Base-by-base conservation (phyloP, 2,113 vertebrate species). In the Odobenus rosmarus region DNA sequence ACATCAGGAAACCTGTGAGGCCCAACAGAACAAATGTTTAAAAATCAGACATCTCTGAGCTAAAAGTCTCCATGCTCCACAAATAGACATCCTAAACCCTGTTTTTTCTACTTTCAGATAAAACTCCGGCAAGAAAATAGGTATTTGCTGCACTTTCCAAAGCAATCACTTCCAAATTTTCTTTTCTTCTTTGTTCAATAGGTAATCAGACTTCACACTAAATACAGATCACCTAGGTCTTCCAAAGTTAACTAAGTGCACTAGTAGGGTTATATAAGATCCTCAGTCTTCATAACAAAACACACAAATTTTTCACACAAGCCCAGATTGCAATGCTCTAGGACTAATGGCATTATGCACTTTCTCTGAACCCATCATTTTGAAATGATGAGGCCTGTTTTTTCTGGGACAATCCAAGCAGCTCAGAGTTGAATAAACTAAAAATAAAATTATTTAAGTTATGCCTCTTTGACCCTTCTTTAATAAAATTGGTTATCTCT, bases 101-200 rank as follows among this genome's bases (percentile, higher is more conserved):
- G 97, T 81, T 85, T 95, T 96, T 95, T 87, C 57, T 10, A 90
- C 49, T 94, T 97, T 98, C 93, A 98, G 92, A 98, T 93, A 98
- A 98, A 98, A 98, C 97, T 90, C 97, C 99, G 98, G 98, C 98
- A 98, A 98, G 93, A 97, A 98, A 83, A 88, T 69, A 97, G 97
- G 97, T 90, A 93, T 98, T 98, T 98, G 95, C 98, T 98, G 93
- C 97, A 90, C 97, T 98, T 98, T 98, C 97, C 98, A 97, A 98
- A 97, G 98, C 84, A 95, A 94, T 97, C 79, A 77, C 61, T 98
- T 97, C 90, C 94, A 96, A 97, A 97, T 93, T 97, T 82, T 93
- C 87, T 94, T 90, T 97, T 93, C 93, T 90, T 95, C 77, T 95
- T 98, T 97, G 95, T 98, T 98, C 97, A 98, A 84, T 89, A 95